Evolutionary conservation across 2,113 vertebrate species (phyloP).

Genomic region (Podarcis cretensis): DNA sequence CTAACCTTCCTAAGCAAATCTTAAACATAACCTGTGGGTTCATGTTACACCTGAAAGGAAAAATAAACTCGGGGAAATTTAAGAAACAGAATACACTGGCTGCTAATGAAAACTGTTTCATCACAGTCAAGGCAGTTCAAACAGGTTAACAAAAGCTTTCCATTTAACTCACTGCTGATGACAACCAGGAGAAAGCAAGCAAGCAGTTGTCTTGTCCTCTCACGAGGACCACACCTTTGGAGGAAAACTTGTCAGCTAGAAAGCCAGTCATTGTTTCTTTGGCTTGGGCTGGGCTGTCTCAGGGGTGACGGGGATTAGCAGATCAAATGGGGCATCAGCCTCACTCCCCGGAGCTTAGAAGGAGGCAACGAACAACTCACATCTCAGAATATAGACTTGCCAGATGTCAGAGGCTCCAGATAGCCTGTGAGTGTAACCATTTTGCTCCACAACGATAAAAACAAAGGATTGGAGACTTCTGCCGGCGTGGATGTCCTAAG

Average conservation of each 20-base stretch:
- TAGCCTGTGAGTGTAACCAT: too few species aligned
- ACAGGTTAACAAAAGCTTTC: slow-evolving; percentile 60
- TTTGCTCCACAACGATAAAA: neutral
- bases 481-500: neutral
- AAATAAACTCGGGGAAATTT: slow-evolving; percentile 60
- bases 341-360: neutral
- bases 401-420: neutral
- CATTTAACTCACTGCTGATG: slow-evolving; percentile 50
- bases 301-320: slow-evolving; percentile 4
- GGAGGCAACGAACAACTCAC: neutral
- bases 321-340: neutral
- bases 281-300: slow-evolving; percentile 20
- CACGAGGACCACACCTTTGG: slow-evolving; percentile 53
- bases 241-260: slow-evolving; percentile 50
- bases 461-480: neutral
- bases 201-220: slow-evolving; percentile 45
- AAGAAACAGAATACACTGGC: slow-evolving; percentile 66
- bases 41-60: slow-evolving; percentile 72
- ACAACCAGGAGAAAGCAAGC: slow-evolving; percentile 38
- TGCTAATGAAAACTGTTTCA: slow-evolving; percentile 70
- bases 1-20: slow-evolving; percentile 66
- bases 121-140: slow-evolving; percentile 47
- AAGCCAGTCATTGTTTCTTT: slow-evolving; percentile 37
- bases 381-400: neutral
- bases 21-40: slow-evolving; percentile 68